Conservation (phyloP, 2,888 invertebrate genomes). For the Dryobota labecula region DNA sequence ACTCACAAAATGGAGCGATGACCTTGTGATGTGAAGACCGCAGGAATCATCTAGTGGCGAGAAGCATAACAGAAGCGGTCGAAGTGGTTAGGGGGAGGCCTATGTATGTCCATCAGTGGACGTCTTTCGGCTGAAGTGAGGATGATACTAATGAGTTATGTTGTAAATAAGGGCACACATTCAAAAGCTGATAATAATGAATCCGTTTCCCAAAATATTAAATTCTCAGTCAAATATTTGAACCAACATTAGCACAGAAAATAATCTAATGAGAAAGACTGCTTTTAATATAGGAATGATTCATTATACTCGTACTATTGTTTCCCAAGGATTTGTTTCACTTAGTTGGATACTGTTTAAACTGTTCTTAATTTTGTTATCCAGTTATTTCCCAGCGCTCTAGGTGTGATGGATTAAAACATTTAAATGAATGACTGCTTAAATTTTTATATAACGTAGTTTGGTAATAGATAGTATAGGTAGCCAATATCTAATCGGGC, state of each 20-base stretch:
- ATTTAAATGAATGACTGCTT: background rate
- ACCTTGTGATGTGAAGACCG: background rate
- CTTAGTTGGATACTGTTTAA: conserved; percentile 13
- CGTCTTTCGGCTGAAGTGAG: background rate
- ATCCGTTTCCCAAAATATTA: background rate
- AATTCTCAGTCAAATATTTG: background rate
- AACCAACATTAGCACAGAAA: conserved; percentile 8
- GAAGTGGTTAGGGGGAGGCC: background rate
- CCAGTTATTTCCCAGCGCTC: conserved; percentile 1
- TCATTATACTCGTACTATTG: conserved; percentile 24
- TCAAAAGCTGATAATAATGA: background rate
- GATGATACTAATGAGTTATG: background rate
- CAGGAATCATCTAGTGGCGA: too few relatives aligned
- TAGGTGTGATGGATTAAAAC: conserved; percentile 19
- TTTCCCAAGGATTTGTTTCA: conserved; percentile 20
- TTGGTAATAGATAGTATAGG: too few relatives aligned
- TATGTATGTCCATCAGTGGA: background rate
- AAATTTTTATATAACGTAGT: background rate
- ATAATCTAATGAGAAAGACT: conserved; percentile 5
- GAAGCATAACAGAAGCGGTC: background rate
- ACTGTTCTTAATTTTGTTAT: conserved; percentile 13
- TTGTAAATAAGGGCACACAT: background rate
- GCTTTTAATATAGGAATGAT: conserved; percentile 11
- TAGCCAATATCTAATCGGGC: too few relatives aligned
- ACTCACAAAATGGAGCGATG: background rate